These are phyloP conservation scores for Aphodius sticticus DNA, from an alignment of 2,888 invertebrate genomes.

Conservation along the genomic window DNA sequence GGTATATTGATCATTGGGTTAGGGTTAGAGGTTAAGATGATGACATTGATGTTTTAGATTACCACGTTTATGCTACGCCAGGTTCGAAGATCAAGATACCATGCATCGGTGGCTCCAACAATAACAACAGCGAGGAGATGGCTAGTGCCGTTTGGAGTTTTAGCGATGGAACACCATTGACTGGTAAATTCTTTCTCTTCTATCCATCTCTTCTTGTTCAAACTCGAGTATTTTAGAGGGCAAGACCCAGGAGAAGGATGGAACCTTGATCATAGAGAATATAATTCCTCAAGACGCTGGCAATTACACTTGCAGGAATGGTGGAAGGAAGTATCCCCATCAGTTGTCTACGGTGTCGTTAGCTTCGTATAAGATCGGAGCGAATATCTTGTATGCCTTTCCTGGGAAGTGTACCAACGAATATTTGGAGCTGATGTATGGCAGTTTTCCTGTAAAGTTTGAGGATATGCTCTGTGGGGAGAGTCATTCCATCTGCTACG, in stretches of 20 bases:
- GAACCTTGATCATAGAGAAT: slow-evolving; percentile 51
- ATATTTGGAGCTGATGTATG: slow-evolving; percentile 52
- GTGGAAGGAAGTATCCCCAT: slow-evolving; percentile 47
- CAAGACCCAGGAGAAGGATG: slow-evolving; percentile 46
- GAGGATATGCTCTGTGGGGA: slow-evolving; percentile 53
- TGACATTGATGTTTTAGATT: slow-evolving; percentile 39
- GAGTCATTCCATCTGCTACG: slow-evolving; percentile 51
- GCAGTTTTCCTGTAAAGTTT: slow-evolving; percentile 54
- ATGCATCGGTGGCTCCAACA: slow-evolving; percentile 40
- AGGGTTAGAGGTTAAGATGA: neutral
- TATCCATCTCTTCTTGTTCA: neutral
- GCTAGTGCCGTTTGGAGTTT: slow-evolving; percentile 43
- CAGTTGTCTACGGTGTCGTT: slow-evolving; percentile 53
- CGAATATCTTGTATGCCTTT: slow-evolving; percentile 52
- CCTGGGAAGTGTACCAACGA: slow-evolving; percentile 50
- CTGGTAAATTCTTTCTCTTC: slow-evolving; percentile 40
- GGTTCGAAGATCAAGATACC: slow-evolving; percentile 46
- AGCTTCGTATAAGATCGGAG: slow-evolving; percentile 53
- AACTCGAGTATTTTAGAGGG: slow-evolving; percentile 38
- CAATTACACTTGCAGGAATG: slow-evolving; percentile 55
- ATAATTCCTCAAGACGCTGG: slow-evolving; percentile 54
- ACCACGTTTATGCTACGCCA: slow-evolving; percentile 45
- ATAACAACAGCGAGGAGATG: slow-evolving; percentile 36
- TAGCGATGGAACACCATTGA: slow-evolving; percentile 44
- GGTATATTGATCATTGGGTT: slow-evolving; percentile 34